Base-by-base conservation (phyloP, 92 coral and sea anemone genomes). In the Porites cylindrica region DNA sequence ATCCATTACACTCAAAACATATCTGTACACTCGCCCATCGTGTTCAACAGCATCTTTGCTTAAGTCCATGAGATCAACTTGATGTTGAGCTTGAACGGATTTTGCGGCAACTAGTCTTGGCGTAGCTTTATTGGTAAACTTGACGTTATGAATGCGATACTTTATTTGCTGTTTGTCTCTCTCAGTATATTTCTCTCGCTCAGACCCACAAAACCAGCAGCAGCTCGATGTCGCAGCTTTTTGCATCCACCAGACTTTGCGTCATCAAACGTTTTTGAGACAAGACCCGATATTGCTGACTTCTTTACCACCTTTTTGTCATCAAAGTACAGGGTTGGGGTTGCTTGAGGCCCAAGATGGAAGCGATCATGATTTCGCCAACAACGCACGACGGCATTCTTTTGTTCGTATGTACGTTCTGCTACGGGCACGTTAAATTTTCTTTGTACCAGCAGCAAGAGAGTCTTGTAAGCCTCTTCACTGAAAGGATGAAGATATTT, bases 171-270 rank as follows among this genome's bases (percentile, higher is more conserved):
- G 90, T 86, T 71, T 71, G 85, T 77, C 29, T 64, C 77, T 85
- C 74, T 64, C n/a, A 85, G 32, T 23, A 79, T 79, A 20, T 79
- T 86, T 62, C 85, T 86, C 66, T 86, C 85, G 59, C 90, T 79
- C 72, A 86, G 24, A 23, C 24, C 24, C 24, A 23, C 24, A 23
- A 23, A 23, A 23, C 24, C 24, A 23, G 24, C 24, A 23, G 24
- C 24, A 23, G 24, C 24, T 23, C 24, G 24, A 23, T 29, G 2
- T 29, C 32, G 32, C 32, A 29, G 3, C 32, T 29, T 29, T 29
- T 29, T 29, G 32, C 32, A 29, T 29, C 32, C 32, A 29, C 3
- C 32, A 29, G 32, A 29, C 32, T 29, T 29, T 29, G 32, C 66
- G 66, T 61, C 17, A 18, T 61, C 66, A 61, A 9, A 61, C 66